phyloP scores from a whole-genome alignment of 2,113 vertebrate genomes.

The Macheiramphus alcinus region DNA sequence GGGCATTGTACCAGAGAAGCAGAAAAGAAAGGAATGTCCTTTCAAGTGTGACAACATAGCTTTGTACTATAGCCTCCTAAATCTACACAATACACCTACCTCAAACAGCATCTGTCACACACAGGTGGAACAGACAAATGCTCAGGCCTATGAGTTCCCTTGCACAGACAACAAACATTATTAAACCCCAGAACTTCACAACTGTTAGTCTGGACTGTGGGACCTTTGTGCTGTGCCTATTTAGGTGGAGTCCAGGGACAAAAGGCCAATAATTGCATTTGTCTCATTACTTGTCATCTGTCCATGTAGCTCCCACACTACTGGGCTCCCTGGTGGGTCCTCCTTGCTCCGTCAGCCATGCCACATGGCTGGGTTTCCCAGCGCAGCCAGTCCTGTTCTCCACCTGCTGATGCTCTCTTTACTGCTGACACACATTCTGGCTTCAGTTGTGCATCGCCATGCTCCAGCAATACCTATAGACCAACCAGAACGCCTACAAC shows the following conservation, averaged over 20 bases:
- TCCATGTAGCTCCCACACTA: accelerated
- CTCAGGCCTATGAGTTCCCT: neutral
- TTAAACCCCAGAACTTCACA: neutral
- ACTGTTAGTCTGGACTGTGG: neutral
- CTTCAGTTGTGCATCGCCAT: accelerated
- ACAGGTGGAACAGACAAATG: neutral
- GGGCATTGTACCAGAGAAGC: neutral
- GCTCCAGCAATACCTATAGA: neutral
- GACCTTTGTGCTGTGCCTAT: neutral
- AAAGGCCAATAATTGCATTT: neutral
- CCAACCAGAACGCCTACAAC: neutral
- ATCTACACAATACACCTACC: neutral
- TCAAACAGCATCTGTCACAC: neutral
- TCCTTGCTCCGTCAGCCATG: neutral
- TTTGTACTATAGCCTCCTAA: neutral
- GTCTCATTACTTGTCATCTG: neutral
- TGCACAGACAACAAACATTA: neutral
- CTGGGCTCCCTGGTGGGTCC: neutral
- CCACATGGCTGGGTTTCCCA: neutral
- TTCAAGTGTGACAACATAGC: neutral
- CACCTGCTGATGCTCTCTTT: neutral
- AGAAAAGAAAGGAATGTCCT: neutral
- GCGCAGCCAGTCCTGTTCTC: neutral
- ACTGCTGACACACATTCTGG: neutral
- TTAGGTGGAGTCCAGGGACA: neutral